Evolutionary conservation across 2,888 invertebrate species (phyloP).

Genomic region (Pterostichus madidus): DNA sequence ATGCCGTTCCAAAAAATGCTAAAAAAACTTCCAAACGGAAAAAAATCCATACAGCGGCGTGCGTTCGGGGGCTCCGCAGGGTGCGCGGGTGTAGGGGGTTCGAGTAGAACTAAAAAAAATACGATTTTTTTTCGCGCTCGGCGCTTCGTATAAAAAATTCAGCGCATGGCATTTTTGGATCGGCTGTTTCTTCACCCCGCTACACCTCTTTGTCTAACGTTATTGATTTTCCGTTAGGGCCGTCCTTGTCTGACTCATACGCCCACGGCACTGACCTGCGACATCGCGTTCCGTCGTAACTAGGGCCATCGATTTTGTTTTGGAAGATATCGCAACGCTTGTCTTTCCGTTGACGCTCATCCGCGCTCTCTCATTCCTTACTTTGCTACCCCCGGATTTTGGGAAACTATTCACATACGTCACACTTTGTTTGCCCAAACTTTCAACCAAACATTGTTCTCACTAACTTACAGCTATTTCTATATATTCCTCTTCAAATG

Average conservation of each 20-base stretch:
- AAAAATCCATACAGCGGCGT: conserved; percentile 66
- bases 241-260: conserved; percentile 66
- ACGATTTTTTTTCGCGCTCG: conserved; percentile 66
- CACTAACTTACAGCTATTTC: not conserved
- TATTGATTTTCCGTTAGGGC: conserved; percentile 73
- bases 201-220: conserved; percentile 72
- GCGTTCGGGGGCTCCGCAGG: conserved; percentile 51
- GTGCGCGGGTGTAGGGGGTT: conserved; percentile 33
- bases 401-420: not conserved
- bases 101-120: conserved; percentile 62
- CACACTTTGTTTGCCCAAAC: not conserved
- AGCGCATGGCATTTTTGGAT: conserved; percentile 67
- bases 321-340: conserved; percentile 54
- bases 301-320: conserved; percentile 64
- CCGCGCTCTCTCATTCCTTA: not conserved
- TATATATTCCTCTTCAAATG: not conserved
- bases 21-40: conserved; percentile 66
- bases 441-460: not conserved
- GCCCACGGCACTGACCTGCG: conserved; percentile 67
- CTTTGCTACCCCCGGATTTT: not conserved
- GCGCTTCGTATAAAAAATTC: conserved; percentile 64
- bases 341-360: conserved; percentile 15
- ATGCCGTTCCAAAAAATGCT: conserved; percentile 60
- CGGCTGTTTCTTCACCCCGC: conserved; percentile 68
- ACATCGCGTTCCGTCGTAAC: conserved; percentile 64